A percentile compares a stretch with the other conserved stretches of the same genome.
phyloP scores from a whole-genome alignment of 2,888 invertebrate species.

The Mesochorus sp. region DNA sequence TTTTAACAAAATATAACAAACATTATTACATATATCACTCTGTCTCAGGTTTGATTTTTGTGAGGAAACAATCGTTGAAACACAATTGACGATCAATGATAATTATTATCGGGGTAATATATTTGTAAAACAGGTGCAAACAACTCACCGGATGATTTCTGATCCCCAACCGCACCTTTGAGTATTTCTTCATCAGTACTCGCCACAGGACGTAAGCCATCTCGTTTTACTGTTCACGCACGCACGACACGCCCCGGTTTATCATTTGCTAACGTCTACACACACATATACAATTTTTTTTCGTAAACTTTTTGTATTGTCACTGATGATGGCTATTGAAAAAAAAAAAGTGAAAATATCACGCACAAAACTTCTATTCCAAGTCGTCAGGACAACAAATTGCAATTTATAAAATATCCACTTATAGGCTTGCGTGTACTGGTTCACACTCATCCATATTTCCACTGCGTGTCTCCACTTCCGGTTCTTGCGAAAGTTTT shows the following conservation, averaged over 20 bases:
- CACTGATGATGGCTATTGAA: neutral
- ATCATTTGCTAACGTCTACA: neutral
- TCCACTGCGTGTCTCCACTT: constrained; percentile 45
- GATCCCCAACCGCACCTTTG: constrained; percentile 84
- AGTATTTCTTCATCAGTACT: constrained; percentile 85
- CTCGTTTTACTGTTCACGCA: constrained; percentile 61
- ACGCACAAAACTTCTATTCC: constrained; percentile 38
- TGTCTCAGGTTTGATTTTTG: neutral
- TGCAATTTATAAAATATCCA: constrained; percentile 10
- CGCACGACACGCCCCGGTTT: constrained; percentile 41
- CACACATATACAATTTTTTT: neutral
- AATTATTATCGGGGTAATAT: neutral
- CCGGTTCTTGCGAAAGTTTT: constrained; percentile 50
- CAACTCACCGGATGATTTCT: constrained; percentile 79
- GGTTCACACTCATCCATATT: constrained; percentile 55
- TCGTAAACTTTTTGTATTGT: neutral
- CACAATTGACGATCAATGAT: neutral
- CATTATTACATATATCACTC: neutral
- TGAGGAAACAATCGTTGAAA: neutral
- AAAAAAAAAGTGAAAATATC: constrained; percentile 14
- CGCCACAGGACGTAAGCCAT: constrained; percentile 86
- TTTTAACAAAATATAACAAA: neutral
- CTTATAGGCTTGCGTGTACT: constrained; percentile 51
- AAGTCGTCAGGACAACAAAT: neutral
- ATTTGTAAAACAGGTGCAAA: constrained; percentile 20